Conservation (phyloP, 2,113 vertebrate genomes). For the Nestor notabilis region DNA sequence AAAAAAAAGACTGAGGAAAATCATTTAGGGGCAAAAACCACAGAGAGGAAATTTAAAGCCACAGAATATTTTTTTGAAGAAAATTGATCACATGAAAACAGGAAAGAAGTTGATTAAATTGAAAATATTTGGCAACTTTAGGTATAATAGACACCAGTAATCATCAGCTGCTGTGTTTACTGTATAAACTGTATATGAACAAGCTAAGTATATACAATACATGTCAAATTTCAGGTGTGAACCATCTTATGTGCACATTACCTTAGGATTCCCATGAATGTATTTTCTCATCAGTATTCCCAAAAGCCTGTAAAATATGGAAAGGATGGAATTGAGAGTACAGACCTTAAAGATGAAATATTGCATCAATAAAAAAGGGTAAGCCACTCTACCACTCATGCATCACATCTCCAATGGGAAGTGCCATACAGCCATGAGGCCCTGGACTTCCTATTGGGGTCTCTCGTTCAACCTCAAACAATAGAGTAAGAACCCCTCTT, state of each 20-base stretch:
- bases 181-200: background rate
- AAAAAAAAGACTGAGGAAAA: slow-evolving; percentile 10
- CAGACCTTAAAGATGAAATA: background rate
- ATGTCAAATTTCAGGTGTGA: background rate
- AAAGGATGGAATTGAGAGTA: background rate
- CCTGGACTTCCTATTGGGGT: background rate
- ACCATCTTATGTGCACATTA: background rate
- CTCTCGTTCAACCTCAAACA: background rate
- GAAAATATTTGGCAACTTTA: slow-evolving; percentile 17
- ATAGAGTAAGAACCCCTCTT: background rate
- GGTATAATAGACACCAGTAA: background rate
- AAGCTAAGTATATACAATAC: background rate
- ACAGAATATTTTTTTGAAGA: background rate
- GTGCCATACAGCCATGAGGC: slow-evolving; percentile 3
- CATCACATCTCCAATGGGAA: background rate
- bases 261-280: background rate
- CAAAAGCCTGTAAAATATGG: background rate
- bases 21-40: background rate
- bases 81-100: slow-evolving; percentile 10
- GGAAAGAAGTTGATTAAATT: slow-evolving; percentile 14
- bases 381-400: background rate
- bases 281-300: background rate
- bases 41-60: slow-evolving; percentile 34
- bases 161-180: slow-evolving; percentile 5
- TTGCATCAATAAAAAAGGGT: background rate